Conservation (phyloP, 1,140 invertebrate species). For the Mactra quadrangularis region DNA sequence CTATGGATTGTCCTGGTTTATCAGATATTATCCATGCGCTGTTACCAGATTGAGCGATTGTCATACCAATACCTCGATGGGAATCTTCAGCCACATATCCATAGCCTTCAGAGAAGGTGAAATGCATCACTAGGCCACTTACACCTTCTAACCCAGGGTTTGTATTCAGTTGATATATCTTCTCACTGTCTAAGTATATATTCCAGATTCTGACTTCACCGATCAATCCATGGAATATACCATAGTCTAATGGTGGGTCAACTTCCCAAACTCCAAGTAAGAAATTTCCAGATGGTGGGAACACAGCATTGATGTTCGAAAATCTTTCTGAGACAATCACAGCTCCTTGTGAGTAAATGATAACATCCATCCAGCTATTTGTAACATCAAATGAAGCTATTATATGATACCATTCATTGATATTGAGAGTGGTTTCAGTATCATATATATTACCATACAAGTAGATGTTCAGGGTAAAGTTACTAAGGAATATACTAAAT, state of each 20-base stretch:
- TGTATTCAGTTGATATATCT: constrained; percentile 36
- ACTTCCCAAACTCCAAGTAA: constrained; percentile 48
- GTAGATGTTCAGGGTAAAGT: constrained; percentile 8
- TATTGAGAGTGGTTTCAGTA: constrained; percentile 16
- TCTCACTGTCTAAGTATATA: constrained; percentile 31
- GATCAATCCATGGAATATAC: constrained; percentile 48
- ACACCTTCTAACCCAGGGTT: constrained; percentile 30
- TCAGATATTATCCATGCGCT: constrained; percentile 46
- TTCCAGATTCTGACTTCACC: constrained; percentile 65
- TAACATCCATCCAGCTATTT: constrained; percentile 9
- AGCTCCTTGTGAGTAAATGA: constrained; percentile 11
- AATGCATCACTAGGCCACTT: constrained; percentile 44
- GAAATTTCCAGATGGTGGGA: constrained; percentile 47
- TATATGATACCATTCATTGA: constrained; percentile 55
- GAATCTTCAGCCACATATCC: constrained; percentile 48
- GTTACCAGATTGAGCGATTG: constrained; percentile 28
- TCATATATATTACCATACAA: constrained; percentile 27
- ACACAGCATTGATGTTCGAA: not conserved
- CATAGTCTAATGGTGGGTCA: constrained; percentile 28
- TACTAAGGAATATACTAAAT: constrained; percentile 51
- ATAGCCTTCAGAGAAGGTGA: constrained; percentile 56
- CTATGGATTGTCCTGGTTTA: constrained; percentile 20
- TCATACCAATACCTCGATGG: constrained; percentile 36
- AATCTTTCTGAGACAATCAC: not conserved
- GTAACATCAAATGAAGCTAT: constrained; percentile 35